These are phyloP conservation scores for Trichogramma dendrolimi DNA, from an alignment of 2,888 invertebrate species.

Conservation along the genomic window DNA sequence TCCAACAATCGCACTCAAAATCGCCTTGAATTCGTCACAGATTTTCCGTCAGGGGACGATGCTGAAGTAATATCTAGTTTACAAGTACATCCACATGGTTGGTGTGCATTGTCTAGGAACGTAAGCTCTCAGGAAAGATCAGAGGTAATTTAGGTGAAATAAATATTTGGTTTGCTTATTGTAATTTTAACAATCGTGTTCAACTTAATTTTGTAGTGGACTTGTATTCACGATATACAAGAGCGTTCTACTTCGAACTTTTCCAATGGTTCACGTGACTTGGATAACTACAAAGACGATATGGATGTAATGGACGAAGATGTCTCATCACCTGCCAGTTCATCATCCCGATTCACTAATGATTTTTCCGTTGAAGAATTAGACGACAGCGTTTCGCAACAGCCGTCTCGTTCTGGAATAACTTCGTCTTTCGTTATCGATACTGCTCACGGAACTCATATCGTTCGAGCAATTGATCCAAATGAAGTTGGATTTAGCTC, in stretches of 20 bases:
- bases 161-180: neutral
- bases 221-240: slow-evolving; percentile 90
- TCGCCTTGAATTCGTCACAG: slow-evolving; percentile 83
- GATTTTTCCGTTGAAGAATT: slow-evolving; percentile 38
- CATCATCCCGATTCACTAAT: slow-evolving; percentile 28
- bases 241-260: slow-evolving; percentile 54
- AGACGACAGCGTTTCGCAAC: slow-evolving; percentile 36
- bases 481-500: slow-evolving; percentile 34
- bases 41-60: slow-evolving; percentile 81
- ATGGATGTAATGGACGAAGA: slow-evolving; percentile 27
- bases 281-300: slow-evolving; percentile 35
- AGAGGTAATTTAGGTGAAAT: slow-evolving; percentile 60
- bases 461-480: slow-evolving; percentile 31
- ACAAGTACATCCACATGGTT: slow-evolving; percentile 85
- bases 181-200: neutral
- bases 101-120: slow-evolving; percentile 84
- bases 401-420: slow-evolving; percentile 42
- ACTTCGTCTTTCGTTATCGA: slow-evolving; percentile 45
- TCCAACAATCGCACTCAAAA: slow-evolving; percentile 70
- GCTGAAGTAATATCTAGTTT: slow-evolving; percentile 88
- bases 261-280: too few species aligned
- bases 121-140: slow-evolving; percentile 80
- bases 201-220: slow-evolving; percentile 65
- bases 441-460: slow-evolving; percentile 37
- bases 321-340: neutral